phyloP scores from a whole-genome alignment of 2,888 invertebrate species.

The Dastarcus helophoroides region DNA sequence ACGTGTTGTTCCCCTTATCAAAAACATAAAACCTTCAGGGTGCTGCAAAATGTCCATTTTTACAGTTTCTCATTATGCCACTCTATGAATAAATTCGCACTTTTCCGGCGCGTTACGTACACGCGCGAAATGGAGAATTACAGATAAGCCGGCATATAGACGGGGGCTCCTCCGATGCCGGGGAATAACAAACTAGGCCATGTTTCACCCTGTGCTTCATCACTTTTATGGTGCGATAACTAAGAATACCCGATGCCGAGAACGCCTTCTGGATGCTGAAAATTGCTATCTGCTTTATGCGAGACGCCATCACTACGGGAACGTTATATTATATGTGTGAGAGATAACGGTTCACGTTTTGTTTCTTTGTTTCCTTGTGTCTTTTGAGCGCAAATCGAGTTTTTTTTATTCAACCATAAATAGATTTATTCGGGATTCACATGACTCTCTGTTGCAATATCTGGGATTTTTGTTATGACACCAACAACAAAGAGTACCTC shows the following conservation, averaged over 20 bases:
- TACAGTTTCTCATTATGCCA: slow-evolving; percentile 44
- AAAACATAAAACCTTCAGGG: slow-evolving; percentile 40
- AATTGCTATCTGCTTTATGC: slow-evolving; percentile 12
- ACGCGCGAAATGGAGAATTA: slow-evolving; percentile 33
- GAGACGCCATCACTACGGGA: slow-evolving; percentile 8
- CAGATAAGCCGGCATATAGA: slow-evolving; percentile 30
- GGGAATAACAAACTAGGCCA: slow-evolving; percentile 31
- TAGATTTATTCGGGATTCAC: too few relatives aligned
- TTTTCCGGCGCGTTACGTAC: slow-evolving; percentile 35
- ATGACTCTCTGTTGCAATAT: too few relatives aligned
- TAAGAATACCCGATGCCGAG: slow-evolving; percentile 19
- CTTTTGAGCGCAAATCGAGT: background rate
- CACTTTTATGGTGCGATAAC: slow-evolving; percentile 35
- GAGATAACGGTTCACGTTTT: slow-evolving; percentile 14
- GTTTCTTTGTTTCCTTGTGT: slow-evolving; percentile 8
- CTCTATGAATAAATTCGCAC: slow-evolving; percentile 45
- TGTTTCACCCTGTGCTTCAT: slow-evolving; percentile 33
- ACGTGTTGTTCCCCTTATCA: slow-evolving; percentile 40
- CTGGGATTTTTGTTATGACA: too few relatives aligned
- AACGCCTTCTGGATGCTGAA: slow-evolving; percentile 11
- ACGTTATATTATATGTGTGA: slow-evolving; percentile 15
- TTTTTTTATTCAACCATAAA: too few relatives aligned
- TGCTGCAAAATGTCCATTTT: slow-evolving; percentile 41
- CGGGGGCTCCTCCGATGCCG: slow-evolving; percentile 15
- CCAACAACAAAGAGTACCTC: too few relatives aligned